phyloP scores from a whole-genome alignment of 2,113 vertebrate genomes.

The Axis porcinus region DNA sequence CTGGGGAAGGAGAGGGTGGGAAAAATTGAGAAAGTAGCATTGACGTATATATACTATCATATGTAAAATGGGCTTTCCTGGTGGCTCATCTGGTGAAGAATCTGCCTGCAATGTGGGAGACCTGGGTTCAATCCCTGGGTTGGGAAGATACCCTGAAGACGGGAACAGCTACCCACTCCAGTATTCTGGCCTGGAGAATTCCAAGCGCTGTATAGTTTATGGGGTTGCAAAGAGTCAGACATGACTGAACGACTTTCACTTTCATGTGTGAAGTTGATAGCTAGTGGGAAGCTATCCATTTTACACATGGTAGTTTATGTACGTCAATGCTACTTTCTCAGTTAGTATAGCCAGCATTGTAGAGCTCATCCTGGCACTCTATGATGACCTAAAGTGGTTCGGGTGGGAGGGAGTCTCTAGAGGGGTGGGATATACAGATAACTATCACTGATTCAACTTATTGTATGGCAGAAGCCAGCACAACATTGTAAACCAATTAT shows the following conservation, averaged over 20 bases:
- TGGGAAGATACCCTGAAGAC: background rate
- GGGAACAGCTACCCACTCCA: background rate
- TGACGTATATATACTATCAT: background rate
- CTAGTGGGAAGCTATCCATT: background rate
- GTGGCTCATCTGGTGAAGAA: background rate
- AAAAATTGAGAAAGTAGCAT: background rate
- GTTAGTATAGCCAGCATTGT: background rate
- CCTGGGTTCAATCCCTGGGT: accelerated
- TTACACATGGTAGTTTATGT: background rate
- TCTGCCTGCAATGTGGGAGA: background rate
- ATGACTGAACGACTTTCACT: accelerated
- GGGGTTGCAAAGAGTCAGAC: background rate
- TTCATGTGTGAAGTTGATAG: background rate
- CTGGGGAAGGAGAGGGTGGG: background rate
- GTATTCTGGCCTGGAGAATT: background rate
- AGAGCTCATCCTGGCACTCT: background rate
- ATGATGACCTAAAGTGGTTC: background rate
- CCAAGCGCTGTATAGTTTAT: background rate
- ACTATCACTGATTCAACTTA: background rate
- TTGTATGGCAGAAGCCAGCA: background rate
- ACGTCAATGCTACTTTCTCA: background rate
- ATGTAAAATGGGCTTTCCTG: background rate
- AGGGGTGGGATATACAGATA: background rate
- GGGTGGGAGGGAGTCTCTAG: background rate
- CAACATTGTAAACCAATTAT: background rate